These are phyloP conservation scores for Hermodice carunculata DNA, from an alignment of 2,888 invertebrate genomes.

Conservation along the genomic window DNA sequence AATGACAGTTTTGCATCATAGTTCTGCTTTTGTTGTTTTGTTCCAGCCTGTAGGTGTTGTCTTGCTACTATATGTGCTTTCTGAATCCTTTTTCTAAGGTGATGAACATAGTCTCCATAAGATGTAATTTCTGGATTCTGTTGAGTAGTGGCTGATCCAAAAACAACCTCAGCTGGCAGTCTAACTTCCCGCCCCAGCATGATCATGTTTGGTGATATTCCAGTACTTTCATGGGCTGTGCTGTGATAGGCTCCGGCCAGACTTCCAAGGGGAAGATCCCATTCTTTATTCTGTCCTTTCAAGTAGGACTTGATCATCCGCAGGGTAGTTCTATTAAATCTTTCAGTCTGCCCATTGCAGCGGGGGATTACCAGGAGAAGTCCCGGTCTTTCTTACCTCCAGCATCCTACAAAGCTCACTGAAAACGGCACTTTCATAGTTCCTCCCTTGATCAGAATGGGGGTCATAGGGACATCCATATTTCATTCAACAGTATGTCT, in stretches of 20 bases:
- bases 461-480: neutral
- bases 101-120: no score
- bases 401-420: neutral
- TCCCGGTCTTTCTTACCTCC: neutral
- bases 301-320: neutral
- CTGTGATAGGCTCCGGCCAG: neutral
- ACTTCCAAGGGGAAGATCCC: neutral
- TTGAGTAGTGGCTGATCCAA: no score
- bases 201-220: no score
- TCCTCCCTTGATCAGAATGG: slow-evolving; percentile 1
- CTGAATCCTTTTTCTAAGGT: no score
- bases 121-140: no score
- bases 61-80: no score
- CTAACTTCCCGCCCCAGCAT: no score
- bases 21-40: no score
- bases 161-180: no score
- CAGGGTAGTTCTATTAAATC: neutral
- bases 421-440: neutral
- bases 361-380: slow-evolving; percentile 1
- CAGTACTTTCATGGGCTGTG: neutral
- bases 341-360: neutral
- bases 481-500: neutral
- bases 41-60: no score
- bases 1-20: no score
- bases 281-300: neutral